Evolutionary conservation across 1,140 invertebrate species (phyloP), one percentile per base, ranked within the genome.

Genomic region (Panagrolaimus sp.): DNA sequence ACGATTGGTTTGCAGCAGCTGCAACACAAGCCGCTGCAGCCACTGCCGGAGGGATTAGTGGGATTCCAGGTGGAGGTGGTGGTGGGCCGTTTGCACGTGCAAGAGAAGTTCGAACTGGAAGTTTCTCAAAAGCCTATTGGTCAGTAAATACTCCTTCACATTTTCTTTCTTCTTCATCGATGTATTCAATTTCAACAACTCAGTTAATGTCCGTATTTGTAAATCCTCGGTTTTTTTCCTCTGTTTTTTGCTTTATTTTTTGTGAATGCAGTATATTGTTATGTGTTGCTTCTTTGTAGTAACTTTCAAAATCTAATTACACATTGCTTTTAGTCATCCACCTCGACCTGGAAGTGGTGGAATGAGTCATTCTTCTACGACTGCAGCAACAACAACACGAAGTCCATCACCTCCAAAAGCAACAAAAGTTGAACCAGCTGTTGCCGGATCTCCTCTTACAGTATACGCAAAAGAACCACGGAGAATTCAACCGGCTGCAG

Each of bases 1-100:
- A 20, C 38, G 31, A 42, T 27, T 20, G 23, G 47, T 42, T 38
- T 47, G 16, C 63, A 66, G 38, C 61, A 69, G 45, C 67, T 13
- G 25, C 38, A 16, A 27, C 51, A 13, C 51, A 57, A 57, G 20
- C 51, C 3, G 51, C 51, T 8, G 51, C 51, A 5, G 51, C n/a
- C n/a, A 57, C 51, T 8, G 51, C 51, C n/a, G 27, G 51, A 20
- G 51, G 51, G 4, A 57, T 57, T 16, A n/a, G n/a, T n/a, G 51
- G 51, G n/a, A 27, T 27, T n/a, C 51, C 9, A 57, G n/a, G n/a
- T n/a, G n/a, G n/a, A n/a, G n/a, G n/a, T n/a, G n/a, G 27, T 57
- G 51, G 20, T n/a, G 20, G 20, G 4, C 20, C 27, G 4, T 27
- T 25, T 16, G 20, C 51, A 0, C 27, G 27, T 13, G 51, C 51